Conservation (phyloP, 1,140 invertebrate genomes). For the Plodia interpunctella region DNA sequence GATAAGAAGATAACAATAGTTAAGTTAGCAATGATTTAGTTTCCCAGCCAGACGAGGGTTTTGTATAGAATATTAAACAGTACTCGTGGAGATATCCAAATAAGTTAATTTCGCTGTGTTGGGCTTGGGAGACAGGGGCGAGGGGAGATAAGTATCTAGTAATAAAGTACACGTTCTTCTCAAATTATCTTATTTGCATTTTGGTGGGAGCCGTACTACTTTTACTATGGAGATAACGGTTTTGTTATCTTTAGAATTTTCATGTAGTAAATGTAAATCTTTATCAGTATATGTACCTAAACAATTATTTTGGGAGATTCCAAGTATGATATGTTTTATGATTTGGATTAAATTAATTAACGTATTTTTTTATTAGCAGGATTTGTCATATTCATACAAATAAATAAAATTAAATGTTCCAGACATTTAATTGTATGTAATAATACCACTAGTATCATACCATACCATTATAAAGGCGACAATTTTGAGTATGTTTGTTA, state of each 20-base stretch:
- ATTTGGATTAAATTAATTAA: neutral
- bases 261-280: neutral
- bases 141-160: slow-evolving; percentile 7
- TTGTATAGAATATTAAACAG: slow-evolving; percentile 4
- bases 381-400: neutral
- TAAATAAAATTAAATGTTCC: no score
- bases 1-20: no score
- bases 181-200: slow-evolving; percentile 10
- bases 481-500: no score
- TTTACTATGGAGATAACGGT: neutral
- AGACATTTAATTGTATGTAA: no score
- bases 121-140: slow-evolving; percentile 1
- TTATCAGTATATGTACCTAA: no score
- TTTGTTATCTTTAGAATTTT: neutral
- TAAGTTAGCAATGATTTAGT: neutral
- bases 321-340: neutral
- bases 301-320: neutral
- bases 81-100: neutral
- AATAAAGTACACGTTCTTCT: slow-evolving; percentile 10
- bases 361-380: neutral
- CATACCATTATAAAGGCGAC: no score
- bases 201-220: neutral
- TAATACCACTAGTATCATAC: no score
- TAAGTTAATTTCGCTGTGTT: slow-evolving; percentile 7
- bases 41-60: neutral